Percentiles rank a stretch among this genome's conserved stretches.
Conservation (phyloP, 2,113 vertebrate species). For the Piprites chloris region DNA sequence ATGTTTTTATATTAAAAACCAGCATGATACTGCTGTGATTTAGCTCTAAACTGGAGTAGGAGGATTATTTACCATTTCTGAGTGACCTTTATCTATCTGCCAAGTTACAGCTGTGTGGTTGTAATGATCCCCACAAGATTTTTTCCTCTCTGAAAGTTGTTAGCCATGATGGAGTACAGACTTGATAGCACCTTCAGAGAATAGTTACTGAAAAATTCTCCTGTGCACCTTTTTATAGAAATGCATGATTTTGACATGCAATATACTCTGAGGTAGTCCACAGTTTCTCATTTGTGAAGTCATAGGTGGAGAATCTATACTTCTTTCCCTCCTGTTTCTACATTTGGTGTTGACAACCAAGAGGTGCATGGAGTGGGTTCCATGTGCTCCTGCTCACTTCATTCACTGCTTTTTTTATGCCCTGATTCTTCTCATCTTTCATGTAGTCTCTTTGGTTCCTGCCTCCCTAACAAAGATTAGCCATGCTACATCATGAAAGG, state of each 20-base stretch:
- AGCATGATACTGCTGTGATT: neutral
- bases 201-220: neutral
- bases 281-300: neutral
- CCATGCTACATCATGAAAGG: neutral
- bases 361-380: neutral
- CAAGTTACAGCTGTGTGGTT: neutral
- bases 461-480: neutral
- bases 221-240: neutral
- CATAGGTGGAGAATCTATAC: neutral
- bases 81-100: constrained; percentile 21
- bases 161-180: neutral
- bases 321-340: neutral
- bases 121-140: neutral
- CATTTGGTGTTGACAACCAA: neutral
- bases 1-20: neutral
- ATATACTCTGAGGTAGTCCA: neutral
- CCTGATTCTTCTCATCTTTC: neutral
- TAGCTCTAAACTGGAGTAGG: neutral
- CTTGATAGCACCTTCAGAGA: neutral
- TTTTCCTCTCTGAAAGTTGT: neutral
- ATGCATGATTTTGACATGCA: neutral
- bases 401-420: neutral
- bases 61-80: constrained; percentile 25
- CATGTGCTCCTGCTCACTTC: neutral
- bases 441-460: neutral